phyloP scores from a whole-genome alignment of 2,797 vertebrate species.

The Petrocephalus sullivani region DNA sequence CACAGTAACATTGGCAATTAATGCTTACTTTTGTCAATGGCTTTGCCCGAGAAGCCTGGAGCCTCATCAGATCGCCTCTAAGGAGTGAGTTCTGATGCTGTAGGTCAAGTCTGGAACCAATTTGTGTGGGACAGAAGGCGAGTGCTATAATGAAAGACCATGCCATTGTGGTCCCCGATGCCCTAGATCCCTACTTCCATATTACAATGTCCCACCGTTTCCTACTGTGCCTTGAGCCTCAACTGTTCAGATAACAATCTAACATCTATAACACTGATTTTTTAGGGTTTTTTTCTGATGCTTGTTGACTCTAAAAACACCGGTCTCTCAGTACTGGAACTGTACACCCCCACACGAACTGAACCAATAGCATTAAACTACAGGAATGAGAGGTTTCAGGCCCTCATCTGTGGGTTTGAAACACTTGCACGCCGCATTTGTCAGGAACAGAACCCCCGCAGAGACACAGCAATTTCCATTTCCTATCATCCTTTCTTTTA shows the following conservation, averaged over 20 bases:
- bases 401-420: background rate
- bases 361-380: background rate
- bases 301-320: background rate
- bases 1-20: background rate
- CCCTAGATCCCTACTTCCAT: background rate
- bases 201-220: background rate
- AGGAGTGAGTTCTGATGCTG: background rate
- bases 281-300: background rate
- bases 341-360: background rate
- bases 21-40: background rate
- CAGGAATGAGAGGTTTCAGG: background rate
- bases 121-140: background rate
- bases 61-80: background rate
- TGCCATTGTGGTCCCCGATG: background rate
- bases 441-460: background rate
- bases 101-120: background rate
- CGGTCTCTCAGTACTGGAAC: background rate
- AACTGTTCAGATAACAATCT: background rate
- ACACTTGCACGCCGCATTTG: background rate
- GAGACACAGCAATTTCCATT: background rate
- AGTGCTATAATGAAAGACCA: background rate
- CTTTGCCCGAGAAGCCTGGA: background rate
- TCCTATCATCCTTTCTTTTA: background rate
- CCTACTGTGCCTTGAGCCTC: background rate
- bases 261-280: background rate